phyloP scores from a whole-genome alignment of 2,797 vertebrate genomes.

The Botia almorhae region DNA sequence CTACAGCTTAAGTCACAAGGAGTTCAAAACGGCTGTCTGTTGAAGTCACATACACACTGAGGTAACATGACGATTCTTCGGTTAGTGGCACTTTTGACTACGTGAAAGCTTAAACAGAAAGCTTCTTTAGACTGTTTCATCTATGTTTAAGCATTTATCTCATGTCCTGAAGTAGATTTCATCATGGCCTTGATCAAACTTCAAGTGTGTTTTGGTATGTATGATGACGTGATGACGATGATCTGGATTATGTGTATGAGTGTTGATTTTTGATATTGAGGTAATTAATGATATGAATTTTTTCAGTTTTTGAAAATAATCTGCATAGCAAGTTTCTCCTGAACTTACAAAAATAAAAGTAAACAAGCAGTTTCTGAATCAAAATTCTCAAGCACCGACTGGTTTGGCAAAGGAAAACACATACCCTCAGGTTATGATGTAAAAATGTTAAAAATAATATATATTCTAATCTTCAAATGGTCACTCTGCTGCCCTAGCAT shows the following conservation, averaged over 20 bases:
- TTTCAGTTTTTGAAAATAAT: not conserved
- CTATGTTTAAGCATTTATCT: not conserved
- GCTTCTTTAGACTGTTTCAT: not conserved
- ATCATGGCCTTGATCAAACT: not conserved
- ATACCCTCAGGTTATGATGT: not conserved
- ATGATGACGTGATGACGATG: not conserved
- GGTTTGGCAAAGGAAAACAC: not conserved
- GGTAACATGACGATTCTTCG: not conserved
- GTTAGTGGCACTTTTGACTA: not conserved
- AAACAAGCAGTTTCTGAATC: not conserved
- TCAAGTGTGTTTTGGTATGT: not conserved
- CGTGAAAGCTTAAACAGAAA: not conserved
- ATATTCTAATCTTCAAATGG: not conserved
- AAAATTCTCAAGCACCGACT: not conserved
- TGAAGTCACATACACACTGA: slow-evolving; percentile 11
- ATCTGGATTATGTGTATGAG: not conserved
- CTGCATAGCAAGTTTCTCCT: not conserved
- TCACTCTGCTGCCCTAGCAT: too few relatives aligned
- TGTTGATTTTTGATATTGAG: not conserved
- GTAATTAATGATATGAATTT: not conserved
- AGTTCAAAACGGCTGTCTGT: slow-evolving; percentile 18
- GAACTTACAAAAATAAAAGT: not conserved
- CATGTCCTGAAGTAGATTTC: not conserved
- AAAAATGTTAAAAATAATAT: not conserved
- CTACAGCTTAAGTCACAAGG: slow-evolving; percentile 22